A percentile compares a stretch with the other conserved stretches of the same genome.
These are phyloP conservation scores for Euura saliciscinereae DNA, from an alignment of 1,140 invertebrate genomes.

Conservation along the genomic window DNA sequence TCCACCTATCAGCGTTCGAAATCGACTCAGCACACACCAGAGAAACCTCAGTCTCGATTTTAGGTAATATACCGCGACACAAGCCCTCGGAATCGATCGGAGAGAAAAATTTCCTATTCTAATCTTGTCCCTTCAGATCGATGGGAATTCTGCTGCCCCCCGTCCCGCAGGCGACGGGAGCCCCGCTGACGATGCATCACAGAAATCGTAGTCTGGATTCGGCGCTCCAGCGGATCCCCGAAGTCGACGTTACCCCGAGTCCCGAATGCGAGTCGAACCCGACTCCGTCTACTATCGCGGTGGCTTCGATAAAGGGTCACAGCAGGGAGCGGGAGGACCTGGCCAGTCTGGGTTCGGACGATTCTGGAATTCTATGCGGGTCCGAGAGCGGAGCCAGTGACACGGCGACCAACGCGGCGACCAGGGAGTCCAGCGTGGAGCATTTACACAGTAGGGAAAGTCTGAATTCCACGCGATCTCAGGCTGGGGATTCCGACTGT, in stretches of 20 bases:
- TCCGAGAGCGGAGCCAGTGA: conserved; percentile 66
- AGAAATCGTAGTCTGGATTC: conserved; percentile 88
- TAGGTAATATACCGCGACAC: conserved; percentile 55
- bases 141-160: conserved; percentile 79
- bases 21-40: conserved; percentile 74
- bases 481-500: conserved; percentile 52
- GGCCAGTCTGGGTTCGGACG: conserved; percentile 81
- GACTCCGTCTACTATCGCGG: conserved; percentile 43
- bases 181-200: conserved; percentile 74
- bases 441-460: conserved; percentile 67
- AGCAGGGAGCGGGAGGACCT: conserved; percentile 68
- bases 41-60: conserved; percentile 80
- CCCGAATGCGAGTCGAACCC: conserved; percentile 71
- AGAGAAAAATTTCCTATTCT: conserved; percentile 18
- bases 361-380: conserved; percentile 82
- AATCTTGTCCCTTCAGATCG: conserved; percentile 62
- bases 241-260: conserved; percentile 81
- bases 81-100: neutral
- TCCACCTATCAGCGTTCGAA: conserved; percentile 59
- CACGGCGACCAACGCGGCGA: conserved; percentile 44
- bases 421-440: conserved; percentile 57
- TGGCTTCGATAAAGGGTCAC: conserved; percentile 42
- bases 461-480: conserved; percentile 69
- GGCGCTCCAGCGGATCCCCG: conserved; percentile 83
- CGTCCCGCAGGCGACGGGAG: conserved; percentile 66